These are phyloP conservation scores for Charanyca ferruginea DNA, from an alignment of 2,888 invertebrate genomes.

Conservation along the genomic window DNA sequence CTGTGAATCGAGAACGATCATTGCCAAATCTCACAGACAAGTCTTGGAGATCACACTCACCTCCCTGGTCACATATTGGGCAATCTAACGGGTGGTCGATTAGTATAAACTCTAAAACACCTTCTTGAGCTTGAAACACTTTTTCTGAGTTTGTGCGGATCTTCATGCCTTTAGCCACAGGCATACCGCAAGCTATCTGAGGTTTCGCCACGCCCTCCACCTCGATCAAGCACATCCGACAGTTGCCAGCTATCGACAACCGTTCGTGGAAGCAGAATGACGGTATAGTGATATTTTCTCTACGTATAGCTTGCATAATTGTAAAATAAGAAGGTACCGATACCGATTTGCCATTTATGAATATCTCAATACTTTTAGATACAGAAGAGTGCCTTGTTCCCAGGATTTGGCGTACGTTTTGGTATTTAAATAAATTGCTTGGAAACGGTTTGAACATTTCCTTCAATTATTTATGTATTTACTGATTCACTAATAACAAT, in stretches of 20 bases:
- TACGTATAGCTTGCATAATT: conserved; percentile 93
- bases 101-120: conserved; percentile 99
- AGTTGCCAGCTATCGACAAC: conserved; percentile 99
- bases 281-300: conserved; percentile 91
- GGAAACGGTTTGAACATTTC: conserved; percentile 73
- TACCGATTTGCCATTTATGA: conserved; percentile 98
- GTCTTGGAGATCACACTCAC: conserved; percentile 98
- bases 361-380: conserved; percentile 92
- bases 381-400: conserved; percentile 53
- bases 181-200: conserved; percentile 99
- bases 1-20: conserved; percentile 97
- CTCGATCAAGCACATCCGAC: conserved; percentile 99
- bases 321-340: conserved; percentile 98
- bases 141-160: conserved; percentile 98
- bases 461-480: conserved; percentile 1
- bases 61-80: conserved; percentile 99
- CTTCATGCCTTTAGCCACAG: conserved; percentile 98
- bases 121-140: conserved; percentile 92
- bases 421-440: conserved; percentile 65
- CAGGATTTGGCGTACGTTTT: conserved; percentile 54
- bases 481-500: neutral
- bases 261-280: conserved; percentile 99
- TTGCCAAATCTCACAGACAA: conserved; percentile 99
- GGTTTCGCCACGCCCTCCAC: conserved; percentile 99
- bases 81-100: conserved; percentile 99